phyloP scores from a whole-genome alignment of 2,113 vertebrate genomes.

The Sardina pilchardus region DNA sequence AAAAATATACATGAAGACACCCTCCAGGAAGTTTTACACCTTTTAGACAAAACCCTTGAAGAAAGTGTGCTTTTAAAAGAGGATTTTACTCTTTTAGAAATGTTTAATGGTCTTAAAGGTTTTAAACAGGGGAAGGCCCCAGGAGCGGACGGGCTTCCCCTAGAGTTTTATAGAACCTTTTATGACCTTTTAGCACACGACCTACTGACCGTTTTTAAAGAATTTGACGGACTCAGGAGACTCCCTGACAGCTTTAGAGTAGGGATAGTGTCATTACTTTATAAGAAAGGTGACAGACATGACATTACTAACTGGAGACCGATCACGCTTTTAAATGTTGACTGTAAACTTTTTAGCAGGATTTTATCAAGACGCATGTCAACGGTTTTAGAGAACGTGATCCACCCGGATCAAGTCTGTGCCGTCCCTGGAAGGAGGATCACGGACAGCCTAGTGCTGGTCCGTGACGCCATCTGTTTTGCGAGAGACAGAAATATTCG shows the following conservation, averaged over 20 bases:
- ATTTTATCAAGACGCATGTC: slow-evolving; percentile 6
- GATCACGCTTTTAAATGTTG: slow-evolving; percentile 26
- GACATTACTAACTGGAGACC: slow-evolving; percentile 41
- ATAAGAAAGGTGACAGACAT: slow-evolving; percentile 32
- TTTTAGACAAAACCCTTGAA: too few relatives aligned
- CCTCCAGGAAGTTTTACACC: too few relatives aligned
- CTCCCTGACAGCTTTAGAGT: slow-evolving; percentile 29
- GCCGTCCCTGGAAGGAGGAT: slow-evolving; percentile 40
- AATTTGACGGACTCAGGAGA: not conserved
- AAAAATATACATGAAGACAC: too few relatives aligned
- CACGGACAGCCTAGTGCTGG: slow-evolving; percentile 42
- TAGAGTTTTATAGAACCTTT: slow-evolving; percentile 29
- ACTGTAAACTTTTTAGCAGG: slow-evolving; percentile 40
- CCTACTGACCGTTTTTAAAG: slow-evolving; percentile 27
- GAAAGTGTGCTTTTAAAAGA: too few relatives aligned
- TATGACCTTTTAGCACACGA: slow-evolving; percentile 40
- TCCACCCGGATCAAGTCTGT: slow-evolving; percentile 45
- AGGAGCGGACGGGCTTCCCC: not conserved
- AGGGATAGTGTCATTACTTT: not conserved
- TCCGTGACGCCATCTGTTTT: slow-evolving; percentile 42
- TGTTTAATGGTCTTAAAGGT: not conserved
- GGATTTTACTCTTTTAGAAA: slow-evolving; percentile 20
- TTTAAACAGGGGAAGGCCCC: slow-evolving; percentile 5
- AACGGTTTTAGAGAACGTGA: slow-evolving; percentile 38
- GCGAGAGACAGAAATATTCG: slow-evolving; percentile 46